A percentile compares a stretch with the other conserved stretches of the same genome.
Evolutionary conservation across 2,797 vertebrate species (phyloP).

Genomic region (Oceanodroma leucorhoa): DNA sequence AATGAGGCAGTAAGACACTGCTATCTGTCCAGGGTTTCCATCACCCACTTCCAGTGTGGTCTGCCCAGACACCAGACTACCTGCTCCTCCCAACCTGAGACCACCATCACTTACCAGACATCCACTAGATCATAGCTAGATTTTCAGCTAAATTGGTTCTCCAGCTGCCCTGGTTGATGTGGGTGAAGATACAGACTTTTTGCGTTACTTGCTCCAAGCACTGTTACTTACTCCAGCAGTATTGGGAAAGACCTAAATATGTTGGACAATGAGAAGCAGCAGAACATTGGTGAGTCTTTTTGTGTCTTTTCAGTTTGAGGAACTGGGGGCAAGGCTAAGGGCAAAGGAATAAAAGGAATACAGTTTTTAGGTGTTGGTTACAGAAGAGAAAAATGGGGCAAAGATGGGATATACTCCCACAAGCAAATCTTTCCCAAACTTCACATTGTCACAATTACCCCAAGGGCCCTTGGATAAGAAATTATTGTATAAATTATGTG

Average conservation of each 20-base stretch:
- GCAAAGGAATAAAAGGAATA: background rate
- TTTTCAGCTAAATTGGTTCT: background rate
- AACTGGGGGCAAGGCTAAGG: background rate
- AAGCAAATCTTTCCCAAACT: background rate
- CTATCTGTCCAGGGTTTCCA: background rate
- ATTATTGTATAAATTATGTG: background rate
- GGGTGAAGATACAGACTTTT: background rate
- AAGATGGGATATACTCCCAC: background rate
- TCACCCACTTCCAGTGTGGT: background rate
- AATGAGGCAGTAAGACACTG: background rate
- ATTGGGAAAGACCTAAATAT: background rate
- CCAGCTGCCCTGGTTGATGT: background rate
- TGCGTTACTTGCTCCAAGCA: background rate
- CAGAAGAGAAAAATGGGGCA: background rate
- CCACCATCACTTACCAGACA: background rate
- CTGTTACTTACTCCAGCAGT: background rate
- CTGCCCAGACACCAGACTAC: background rate
- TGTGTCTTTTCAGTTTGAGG: background rate
- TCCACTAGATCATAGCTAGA: background rate
- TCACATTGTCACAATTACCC: background rate
- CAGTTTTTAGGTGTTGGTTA: background rate
- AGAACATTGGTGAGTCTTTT: background rate
- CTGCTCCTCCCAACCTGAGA: background rate
- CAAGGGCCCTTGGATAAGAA: background rate
- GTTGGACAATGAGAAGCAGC: background rate